A percentile compares a stretch with the other conserved stretches of the same genome.
Evolutionary conservation across 2,888 invertebrate genomes (phyloP).

Genomic region (Allophyes oxyacanthae): DNA sequence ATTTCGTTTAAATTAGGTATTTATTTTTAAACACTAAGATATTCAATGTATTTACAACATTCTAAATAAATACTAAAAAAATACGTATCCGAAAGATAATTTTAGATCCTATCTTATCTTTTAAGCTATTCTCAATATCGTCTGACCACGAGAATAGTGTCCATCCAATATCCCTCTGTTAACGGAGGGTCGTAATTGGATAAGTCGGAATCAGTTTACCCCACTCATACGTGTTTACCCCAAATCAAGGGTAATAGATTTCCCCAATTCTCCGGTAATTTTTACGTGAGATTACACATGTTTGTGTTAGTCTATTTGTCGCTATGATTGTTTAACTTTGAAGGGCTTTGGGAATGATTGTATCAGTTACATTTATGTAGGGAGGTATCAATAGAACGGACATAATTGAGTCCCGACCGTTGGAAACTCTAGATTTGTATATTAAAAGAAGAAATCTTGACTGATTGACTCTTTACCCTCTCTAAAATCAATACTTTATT

Average conservation of each 20-base stretch:
- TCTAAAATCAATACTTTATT: too few species aligned
- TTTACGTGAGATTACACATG: slow-evolving; percentile 63
- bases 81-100: too few species aligned
- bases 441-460: too few species aligned
- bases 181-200: slow-evolving; percentile 83
- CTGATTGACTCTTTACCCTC: too few species aligned
- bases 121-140: slow-evolving; percentile 29
- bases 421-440: too few species aligned
- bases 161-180: slow-evolving; percentile 51
- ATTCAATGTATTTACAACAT: too few species aligned
- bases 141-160: slow-evolving; percentile 61
- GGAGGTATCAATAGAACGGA: slow-evolving; percentile 9
- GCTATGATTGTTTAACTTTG: slow-evolving; percentile 34
- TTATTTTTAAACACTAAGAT: too few species aligned
- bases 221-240: slow-evolving; percentile 85
- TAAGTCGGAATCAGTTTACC: slow-evolving; percentile 87
- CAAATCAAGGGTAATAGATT: slow-evolving; percentile 80
- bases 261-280: slow-evolving; percentile 72
- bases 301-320: slow-evolving; percentile 45
- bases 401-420: background rate
- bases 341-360: slow-evolving; percentile 25
- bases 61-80: too few species aligned
- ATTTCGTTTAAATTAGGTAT: too few species aligned
- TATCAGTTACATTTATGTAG: slow-evolving; percentile 17
- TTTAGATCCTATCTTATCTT: too few species aligned